A percentile compares a stretch with the other conserved stretches of the same genome.
Conservation (phyloP, 1,140 invertebrate genomes). For the Paramacrobiotus metropolitanus region DNA sequence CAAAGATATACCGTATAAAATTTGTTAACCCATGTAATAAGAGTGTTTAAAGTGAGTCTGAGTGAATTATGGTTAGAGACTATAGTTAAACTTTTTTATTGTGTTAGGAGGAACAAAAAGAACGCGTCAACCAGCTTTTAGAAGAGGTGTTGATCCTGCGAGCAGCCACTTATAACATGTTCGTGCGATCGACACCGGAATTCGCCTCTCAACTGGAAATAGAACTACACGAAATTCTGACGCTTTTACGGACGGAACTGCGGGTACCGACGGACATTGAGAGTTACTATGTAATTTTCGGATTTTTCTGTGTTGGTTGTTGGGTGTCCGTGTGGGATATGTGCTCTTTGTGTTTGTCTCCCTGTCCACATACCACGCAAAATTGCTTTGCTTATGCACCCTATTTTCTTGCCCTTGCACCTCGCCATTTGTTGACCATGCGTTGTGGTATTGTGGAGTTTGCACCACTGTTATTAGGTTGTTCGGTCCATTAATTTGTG, state of each 20-base stretch:
- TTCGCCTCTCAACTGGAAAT: neutral
- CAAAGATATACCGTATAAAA: no score
- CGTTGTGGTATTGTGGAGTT: no score
- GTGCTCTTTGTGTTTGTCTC: neutral
- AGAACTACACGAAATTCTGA: conserved; percentile 1
- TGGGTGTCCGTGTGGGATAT: neutral
- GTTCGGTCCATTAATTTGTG: neutral
- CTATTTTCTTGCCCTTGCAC: neutral
- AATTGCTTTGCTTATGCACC: neutral
- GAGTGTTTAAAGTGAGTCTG: no score
- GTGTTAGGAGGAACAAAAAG: neutral
- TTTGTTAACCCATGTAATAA: no score
- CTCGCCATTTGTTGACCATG: no score
- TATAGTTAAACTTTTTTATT: neutral
- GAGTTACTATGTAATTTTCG: neutral
- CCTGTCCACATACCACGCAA: neutral
- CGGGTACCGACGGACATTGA: neutral
- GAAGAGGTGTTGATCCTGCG: neutral
- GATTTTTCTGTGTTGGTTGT: neutral
- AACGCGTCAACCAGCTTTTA: neutral
- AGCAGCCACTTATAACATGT: neutral
- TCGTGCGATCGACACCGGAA: neutral
- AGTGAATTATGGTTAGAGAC: neutral
- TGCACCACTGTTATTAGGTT: neutral
- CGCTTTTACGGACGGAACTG: neutral